phyloP scores from a whole-genome alignment of 2,888 invertebrate species.

The Drosophila antonietae region DNA sequence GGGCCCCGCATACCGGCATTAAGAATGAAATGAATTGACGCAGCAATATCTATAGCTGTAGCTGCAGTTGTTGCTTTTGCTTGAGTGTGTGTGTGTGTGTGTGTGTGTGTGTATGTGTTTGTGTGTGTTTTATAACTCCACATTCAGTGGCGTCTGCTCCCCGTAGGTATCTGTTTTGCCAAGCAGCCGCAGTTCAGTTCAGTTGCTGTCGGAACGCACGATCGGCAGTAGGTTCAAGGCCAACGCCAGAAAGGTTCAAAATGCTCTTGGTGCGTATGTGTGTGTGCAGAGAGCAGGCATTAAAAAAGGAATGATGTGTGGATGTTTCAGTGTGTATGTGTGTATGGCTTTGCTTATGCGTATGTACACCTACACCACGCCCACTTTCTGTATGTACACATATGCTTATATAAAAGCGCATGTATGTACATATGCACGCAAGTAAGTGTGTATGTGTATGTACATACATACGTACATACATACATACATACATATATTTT shows the following conservation, averaged over 20 bases:
- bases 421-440: constrained; percentile 3
- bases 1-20: constrained; percentile 31
- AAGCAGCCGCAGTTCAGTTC: constrained; percentile 21
- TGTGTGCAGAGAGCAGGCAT: constrained; percentile 26
- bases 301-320: constrained; percentile 22
- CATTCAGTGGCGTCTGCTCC: constrained; percentile 29
- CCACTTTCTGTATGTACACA: constrained; percentile 25
- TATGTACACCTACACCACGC: constrained; percentile 27
- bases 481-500: neutral
- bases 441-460: neutral
- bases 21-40: constrained; percentile 46
- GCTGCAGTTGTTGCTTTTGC: constrained; percentile 35
- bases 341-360: constrained; percentile 6
- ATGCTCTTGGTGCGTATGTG: constrained; percentile 34
- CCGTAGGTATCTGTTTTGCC: constrained; percentile 32
- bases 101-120: no score
- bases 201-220: constrained; percentile 37
- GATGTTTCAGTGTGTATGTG: neutral
- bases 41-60: constrained; percentile 34
- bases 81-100: neutral
- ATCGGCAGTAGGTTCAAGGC: constrained; percentile 74
- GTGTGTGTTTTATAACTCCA: constrained; percentile 52
- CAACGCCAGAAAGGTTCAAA: constrained; percentile 73
- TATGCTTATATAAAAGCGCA: constrained; percentile 11
- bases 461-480: neutral